These are phyloP conservation scores for Pelochelys cantorii DNA, from an alignment of 2,797 vertebrate species.

Conservation along the genomic window DNA sequence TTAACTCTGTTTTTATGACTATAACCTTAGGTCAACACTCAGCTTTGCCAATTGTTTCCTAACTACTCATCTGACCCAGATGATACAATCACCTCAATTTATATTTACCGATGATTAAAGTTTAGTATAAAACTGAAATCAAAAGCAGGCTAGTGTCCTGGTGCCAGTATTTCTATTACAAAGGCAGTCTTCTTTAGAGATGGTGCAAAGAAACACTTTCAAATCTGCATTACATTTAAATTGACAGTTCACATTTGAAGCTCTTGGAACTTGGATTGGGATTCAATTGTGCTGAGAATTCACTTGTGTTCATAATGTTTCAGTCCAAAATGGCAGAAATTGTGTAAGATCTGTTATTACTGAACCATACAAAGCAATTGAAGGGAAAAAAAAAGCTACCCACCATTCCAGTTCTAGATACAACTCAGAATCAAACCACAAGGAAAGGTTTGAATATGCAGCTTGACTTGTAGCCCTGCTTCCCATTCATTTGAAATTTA, in stretches of 20 bases:
- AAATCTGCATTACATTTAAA: background rate
- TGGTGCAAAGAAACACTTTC: background rate
- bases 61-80: background rate
- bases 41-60: background rate
- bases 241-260: background rate
- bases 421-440: background rate
- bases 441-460: background rate
- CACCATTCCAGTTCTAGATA: background rate
- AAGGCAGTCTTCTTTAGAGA: background rate
- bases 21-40: background rate
- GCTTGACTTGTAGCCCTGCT: background rate
- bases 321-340: rapidly evolving
- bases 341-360: background rate
- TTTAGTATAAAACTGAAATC: background rate
- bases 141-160: background rate
- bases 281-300: background rate
- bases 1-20: conserved; percentile 8
- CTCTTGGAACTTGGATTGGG: background rate
- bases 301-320: background rate
- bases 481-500: background rate
- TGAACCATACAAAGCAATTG: too few relatives aligned
- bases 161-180: background rate
- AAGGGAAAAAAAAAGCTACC: too few relatives aligned
- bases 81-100: background rate
- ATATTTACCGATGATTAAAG: background rate